Percentiles rank a stretch among this genome's conserved stretches.
Evolutionary conservation across 2,797 vertebrate species (phyloP).

Genomic region (Benthosema pterotum): DNA sequence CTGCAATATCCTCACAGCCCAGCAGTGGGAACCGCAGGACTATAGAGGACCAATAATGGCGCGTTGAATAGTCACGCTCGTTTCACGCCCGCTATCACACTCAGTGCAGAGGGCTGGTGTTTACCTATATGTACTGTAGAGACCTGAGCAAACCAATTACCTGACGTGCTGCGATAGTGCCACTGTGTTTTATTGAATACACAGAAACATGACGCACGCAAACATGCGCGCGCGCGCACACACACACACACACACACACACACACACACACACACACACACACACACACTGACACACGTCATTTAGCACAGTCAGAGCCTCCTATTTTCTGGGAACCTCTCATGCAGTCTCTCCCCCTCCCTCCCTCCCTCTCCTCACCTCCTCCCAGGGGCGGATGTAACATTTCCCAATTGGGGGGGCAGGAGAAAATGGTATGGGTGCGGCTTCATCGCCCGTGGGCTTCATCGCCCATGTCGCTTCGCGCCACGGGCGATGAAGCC

Average conservation of each 20-base stretch:
- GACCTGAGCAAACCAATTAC: constrained; percentile 51
- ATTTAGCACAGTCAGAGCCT: constrained; percentile 21
- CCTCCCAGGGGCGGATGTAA: no score
- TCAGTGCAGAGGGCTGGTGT: constrained; percentile 14
- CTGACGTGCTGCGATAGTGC: constrained; percentile 13
- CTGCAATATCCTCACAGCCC: no score
- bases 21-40: constrained; percentile 28
- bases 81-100: constrained; percentile 38
- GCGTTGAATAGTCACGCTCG: constrained; percentile 6
- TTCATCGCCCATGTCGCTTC: no score
- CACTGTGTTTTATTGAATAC: not conserved
- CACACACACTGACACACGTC: not conserved
- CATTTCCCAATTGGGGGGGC: no score
- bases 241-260: constrained; percentile 5
- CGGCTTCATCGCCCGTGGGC: no score
- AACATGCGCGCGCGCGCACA: not conserved
- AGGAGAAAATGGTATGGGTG: no score
- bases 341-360: not conserved
- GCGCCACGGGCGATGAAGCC: no score
- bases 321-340: not conserved
- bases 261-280: constrained; percentile 6
- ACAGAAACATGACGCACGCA: constrained; percentile 1
- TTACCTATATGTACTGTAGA: constrained; percentile 13
- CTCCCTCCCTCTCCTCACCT: constrained; percentile 27
- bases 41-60: constrained; percentile 22